Evolutionary conservation across 2,888 invertebrate species (phyloP).

Genomic region (Melanotus villosus): DNA sequence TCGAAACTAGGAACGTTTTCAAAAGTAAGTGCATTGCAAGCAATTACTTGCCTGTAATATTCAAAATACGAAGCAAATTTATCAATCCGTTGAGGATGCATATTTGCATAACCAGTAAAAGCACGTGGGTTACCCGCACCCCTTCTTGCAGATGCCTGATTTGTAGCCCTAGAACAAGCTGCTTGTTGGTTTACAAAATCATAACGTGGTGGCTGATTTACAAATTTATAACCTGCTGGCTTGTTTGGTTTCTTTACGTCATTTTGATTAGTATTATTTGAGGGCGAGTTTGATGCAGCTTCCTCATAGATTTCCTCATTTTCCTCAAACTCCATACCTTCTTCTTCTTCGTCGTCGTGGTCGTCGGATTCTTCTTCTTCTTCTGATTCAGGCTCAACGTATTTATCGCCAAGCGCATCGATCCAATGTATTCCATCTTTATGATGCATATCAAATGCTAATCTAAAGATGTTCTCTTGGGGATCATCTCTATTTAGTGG

Average conservation of each 20-base stretch:
- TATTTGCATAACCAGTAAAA: not conserved
- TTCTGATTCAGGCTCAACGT: not conserved
- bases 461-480: constrained; percentile 16
- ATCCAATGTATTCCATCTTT: constrained; percentile 18
- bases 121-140: too few species aligned
- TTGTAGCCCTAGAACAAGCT: not conserved
- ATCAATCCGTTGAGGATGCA: not conserved
- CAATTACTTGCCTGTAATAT: constrained; percentile 58
- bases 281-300: not conserved
- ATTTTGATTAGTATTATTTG: not conserved
- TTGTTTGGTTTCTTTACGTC: constrained; percentile 1
- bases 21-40: constrained; percentile 58
- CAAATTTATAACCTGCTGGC: too few species aligned
- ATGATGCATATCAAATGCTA: constrained; percentile 3
- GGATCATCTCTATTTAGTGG: not conserved
- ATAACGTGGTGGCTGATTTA: too few species aligned
- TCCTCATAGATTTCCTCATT: not conserved
- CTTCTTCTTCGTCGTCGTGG: not conserved
- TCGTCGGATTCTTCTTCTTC: constrained; percentile 14
- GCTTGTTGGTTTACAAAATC: too few species aligned
- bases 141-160: not conserved
- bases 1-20: constrained; percentile 59
- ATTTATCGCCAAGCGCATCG: constrained; percentile 17
- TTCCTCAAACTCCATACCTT: not conserved
- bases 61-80: constrained; percentile 55